phyloP scores from a whole-genome alignment of 2,888 invertebrate species.

The Acanthosoma haemorrhoidale region DNA sequence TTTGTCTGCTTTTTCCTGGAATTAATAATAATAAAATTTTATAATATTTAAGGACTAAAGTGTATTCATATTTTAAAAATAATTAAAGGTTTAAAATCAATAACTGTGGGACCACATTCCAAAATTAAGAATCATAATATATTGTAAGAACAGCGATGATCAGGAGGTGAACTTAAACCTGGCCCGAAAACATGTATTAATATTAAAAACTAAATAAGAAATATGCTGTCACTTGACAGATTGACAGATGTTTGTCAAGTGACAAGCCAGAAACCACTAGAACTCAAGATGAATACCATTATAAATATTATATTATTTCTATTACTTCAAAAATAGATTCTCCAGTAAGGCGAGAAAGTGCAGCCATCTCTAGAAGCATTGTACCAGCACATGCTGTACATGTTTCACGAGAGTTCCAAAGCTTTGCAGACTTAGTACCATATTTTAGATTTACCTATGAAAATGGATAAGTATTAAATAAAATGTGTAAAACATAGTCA shows the following conservation, averaged over 20 bases:
- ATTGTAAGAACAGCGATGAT: too few relatives aligned
- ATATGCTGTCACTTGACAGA: too few relatives aligned
- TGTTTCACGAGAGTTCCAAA: conserved; percentile 77
- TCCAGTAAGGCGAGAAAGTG: conserved; percentile 85
- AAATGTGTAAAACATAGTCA: not conserved
- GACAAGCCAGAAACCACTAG: too few relatives aligned
- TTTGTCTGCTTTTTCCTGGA: conserved; percentile 78
- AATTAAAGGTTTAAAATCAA: too few relatives aligned
- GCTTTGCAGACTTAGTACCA: conserved; percentile 70
- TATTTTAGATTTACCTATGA: conserved; percentile 69
- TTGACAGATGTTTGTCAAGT: too few relatives aligned
- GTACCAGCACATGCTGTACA: conserved; percentile 98
- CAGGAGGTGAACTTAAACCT: too few relatives aligned
- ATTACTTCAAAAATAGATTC: conserved; percentile 80
- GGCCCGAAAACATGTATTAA: too few relatives aligned
- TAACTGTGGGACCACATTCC: too few relatives aligned
- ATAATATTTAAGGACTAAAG: not conserved
- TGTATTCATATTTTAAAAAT: not conserved
- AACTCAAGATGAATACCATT: too few relatives aligned
- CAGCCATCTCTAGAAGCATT: conserved; percentile 95
- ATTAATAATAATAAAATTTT: conserved; percentile 16
- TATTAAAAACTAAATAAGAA: too few relatives aligned
- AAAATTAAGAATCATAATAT: too few relatives aligned
- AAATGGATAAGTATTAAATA: not conserved
- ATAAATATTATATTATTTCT: too few relatives aligned